Evolutionary conservation across 2,888 invertebrate species (phyloP).

Genomic region (Pecten maximus): DNA sequence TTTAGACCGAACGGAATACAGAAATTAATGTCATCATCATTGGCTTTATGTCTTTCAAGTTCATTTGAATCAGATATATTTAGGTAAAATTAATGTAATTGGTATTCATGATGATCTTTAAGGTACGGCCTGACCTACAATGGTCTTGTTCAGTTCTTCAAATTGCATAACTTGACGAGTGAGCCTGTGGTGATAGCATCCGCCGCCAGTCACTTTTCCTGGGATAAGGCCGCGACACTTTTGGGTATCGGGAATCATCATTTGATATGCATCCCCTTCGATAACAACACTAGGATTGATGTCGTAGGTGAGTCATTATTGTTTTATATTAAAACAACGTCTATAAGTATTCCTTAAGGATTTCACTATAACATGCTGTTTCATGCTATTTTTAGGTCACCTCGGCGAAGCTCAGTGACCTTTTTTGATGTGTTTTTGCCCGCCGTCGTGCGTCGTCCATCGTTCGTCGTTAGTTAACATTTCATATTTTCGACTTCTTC

Average conservation of each 20-base stretch:
- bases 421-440: too few species aligned
- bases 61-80: neutral
- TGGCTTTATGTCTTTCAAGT: too few species aligned
- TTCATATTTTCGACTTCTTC: too few species aligned
- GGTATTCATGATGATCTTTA: neutral
- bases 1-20: too few species aligned
- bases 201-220: constrained; percentile 6
- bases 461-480: too few species aligned
- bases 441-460: too few species aligned
- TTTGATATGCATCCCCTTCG: neutral
- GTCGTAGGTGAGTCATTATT: neutral
- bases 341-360: too few species aligned
- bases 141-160: neutral
- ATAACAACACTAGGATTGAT: neutral
- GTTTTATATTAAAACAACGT: too few species aligned
- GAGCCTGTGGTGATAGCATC: neutral
- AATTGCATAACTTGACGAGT: neutral
- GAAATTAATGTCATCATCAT: too few species aligned
- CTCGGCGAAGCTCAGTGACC: too few species aligned
- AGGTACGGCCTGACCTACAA: neutral
- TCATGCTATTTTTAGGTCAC: too few species aligned
- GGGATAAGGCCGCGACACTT: neutral
- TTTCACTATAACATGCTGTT: too few species aligned
- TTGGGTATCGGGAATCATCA: neutral
- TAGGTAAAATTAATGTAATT: neutral